Evolutionary conservation across 1,140 invertebrate species (phyloP), one percentile per base, ranked within the genome.

Genomic region (Drosophila willistoni): DNA sequence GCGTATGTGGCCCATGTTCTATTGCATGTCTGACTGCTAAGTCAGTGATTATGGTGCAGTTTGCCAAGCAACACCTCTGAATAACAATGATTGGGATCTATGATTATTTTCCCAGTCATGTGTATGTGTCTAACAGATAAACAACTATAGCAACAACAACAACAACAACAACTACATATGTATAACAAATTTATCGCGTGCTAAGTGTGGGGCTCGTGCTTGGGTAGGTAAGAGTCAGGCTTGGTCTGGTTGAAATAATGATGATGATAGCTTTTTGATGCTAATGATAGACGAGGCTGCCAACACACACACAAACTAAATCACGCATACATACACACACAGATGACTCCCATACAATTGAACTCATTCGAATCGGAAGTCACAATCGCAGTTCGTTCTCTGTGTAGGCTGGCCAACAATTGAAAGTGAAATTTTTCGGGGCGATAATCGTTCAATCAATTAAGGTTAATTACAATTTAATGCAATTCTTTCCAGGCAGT

Each of bases 251-350:
- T 60, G 65, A 56, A 74, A 64, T 87, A 87, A 89, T 87, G 83
- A 87, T 87, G 83, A 87, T 87, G 83, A 87, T 87, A 80, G 83
- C 85, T 84, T 87, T 87, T 77, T 84, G 84, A 87, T 87, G 84
- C 70, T 87, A 89, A 87, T 89, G 83, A 81, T 89, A 89, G 84
- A 75, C 54, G 44, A 51, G 44, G 44, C 44, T 51, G 44, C 44
- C 1, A 51, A 17, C 44, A 51, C 17, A 51, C 17, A 51, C 4
- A 22, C 42, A 44, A 12, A 42, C 44, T 67, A 54, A 68, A 44
- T 47, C 39, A 65, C 44, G 12, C 36, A 39, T 41, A 19, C 9
- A 34, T 63, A 64, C 44, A 56, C 39, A 59, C 25, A 42, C 62
- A 57, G 51, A 64, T 59, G 34, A 25, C 54, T 63, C 59, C 41